Evolutionary conservation across 2,113 vertebrate species (phyloP), one percentile per base, ranked within the genome.

Genomic region (Rhabdornis inornatus): DNA sequence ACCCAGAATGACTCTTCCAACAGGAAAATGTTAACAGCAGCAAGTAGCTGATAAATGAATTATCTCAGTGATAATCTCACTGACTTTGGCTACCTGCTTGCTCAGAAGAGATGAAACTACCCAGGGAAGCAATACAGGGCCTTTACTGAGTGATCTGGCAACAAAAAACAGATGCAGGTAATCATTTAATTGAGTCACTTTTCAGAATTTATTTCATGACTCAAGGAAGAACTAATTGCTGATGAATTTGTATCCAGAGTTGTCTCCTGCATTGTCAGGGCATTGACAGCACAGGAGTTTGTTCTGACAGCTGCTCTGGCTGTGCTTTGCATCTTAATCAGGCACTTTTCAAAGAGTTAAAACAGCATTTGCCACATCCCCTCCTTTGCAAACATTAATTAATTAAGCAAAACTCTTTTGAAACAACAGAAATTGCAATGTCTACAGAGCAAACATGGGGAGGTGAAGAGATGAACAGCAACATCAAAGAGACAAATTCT

Each of bases 271-370:
- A 52, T 44, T 80, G 60, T 83, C 81, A 83, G 66, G 82, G 87
- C 59, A 71, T 27, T 0, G 1, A 17, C 15, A 85, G 86, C 37
- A 33, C 45, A 84, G 39, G 84, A 92, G 57, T 13, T 63, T 71
- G 92, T 50, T 94, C 82, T 94, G 89, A 40, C 85, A 91, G 75
- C 89, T 92, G 59, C 30, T 91, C 50, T 50, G 75, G 16, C n/a
- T 87, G 66, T 94, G 89, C 69, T 85, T 72, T 72, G 94, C 93
- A 87, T 96, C 70, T 92, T n/a, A 77, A 95, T 65, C 18, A 47
- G 25, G 12, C 50, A 17, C 6, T 87, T 95, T 68, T 31, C 49
- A 40, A 30, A 75, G 49, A 78, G 21, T 68, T 64, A 37, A 14
- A 56, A 40, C 31, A 75, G 6, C 35, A 60, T 50, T 94, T 82